Base-by-base conservation (phyloP, 2,113 vertebrate genomes). In the Athene noctua region DNA sequence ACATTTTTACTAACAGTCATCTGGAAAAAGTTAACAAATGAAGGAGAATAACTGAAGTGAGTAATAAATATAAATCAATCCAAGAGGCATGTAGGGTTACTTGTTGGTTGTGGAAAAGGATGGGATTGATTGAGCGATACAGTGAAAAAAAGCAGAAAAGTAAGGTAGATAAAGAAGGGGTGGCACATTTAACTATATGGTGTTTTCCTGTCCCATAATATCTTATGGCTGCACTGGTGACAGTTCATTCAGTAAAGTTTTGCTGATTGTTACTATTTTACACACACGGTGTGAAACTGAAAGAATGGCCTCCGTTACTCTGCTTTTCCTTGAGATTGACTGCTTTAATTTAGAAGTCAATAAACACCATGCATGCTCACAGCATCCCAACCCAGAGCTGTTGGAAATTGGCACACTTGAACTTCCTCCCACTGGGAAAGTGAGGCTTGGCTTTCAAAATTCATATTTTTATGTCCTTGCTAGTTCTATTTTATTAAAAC, bases 281-380 rank as follows among this genome's bases (percentile, higher is more conserved):
- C n/a, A n/a, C 40, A 79, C 68, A 58, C 3, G 0, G 27, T 68
- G 38, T 72, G 54, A 82, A 95, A 80, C 72, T 80, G 59, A 72
- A 95, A 67, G 78, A 80, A 61, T 25, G 42, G 63, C 44, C 71
- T 90, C 49, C 0, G 0, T 87, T 87, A 65, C 70, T 89, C 34
- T 77, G 42, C 78, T 88, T 96, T 95, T 87, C 63, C 74, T 78
- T 87, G 62, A 95, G 85, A 94, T 3, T 94, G 94, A 96, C 95
- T 97, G 91, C 91, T 94, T 93, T 95, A 94, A 96, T 97, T 93
- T 96, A 88, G 91, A 94, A 96, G 91, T 96, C 95, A 94, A 96
- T 97, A 96, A 97, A 96, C 96, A 95, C 91, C 51, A 88, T 93
- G 74, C 66, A 59, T 88, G 55, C 94, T 91, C 82, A 92, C 95